These are phyloP conservation scores for Crotalus helleri DNA, from an alignment of 2,113 vertebrate genomes.

Conservation along the genomic window DNA sequence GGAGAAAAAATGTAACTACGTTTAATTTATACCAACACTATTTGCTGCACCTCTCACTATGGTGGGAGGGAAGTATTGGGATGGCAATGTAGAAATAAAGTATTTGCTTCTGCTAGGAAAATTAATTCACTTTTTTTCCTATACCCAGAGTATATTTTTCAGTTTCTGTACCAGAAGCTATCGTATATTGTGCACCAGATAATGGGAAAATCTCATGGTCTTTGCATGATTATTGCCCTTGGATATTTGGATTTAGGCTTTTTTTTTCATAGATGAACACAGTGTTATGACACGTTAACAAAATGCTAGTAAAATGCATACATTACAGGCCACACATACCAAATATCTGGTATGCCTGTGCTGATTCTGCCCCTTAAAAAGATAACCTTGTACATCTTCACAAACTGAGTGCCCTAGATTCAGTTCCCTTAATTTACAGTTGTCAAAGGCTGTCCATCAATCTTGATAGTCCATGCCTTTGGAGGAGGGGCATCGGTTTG, in stretches of 20 bases:
- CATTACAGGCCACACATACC: neutral
- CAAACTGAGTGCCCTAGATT: neutral
- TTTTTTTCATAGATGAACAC: neutral
- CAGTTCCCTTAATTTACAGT: neutral
- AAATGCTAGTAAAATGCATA: neutral
- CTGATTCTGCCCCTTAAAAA: neutral
- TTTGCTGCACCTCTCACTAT: neutral
- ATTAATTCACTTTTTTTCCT: neutral
- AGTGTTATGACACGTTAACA: neutral
- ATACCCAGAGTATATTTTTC: neutral
- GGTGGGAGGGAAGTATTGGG: neutral
- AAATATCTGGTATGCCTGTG: neutral
- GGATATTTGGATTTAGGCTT: neutral
- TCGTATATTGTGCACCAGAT: neutral
- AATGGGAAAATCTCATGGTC: neutral
- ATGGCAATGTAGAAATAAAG: neutral
- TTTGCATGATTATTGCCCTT: neutral
- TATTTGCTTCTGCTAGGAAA: neutral
- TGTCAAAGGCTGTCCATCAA: neutral
- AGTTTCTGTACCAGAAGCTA: neutral
- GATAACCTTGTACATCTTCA: neutral
- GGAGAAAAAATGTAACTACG: neutral
- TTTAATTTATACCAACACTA: neutral
- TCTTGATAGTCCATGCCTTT: neutral
- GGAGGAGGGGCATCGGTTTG: neutral